Evolutionary conservation across 2,113 vertebrate species (phyloP).

Genomic region (Bos javanicus): DNA sequence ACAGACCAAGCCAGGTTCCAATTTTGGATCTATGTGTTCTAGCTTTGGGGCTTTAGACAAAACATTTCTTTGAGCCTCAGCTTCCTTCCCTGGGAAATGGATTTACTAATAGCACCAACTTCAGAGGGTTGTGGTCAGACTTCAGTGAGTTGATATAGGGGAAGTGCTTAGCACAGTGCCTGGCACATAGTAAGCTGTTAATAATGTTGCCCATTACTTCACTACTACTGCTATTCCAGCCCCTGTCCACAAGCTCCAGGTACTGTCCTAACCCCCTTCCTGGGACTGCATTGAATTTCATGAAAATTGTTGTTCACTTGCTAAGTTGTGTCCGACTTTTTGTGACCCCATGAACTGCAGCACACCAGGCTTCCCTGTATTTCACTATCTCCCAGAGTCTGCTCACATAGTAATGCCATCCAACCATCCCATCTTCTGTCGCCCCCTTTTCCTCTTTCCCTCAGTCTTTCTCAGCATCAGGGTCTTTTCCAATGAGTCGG

Average conservation of each 20-base stretch:
- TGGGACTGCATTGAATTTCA: not conserved
- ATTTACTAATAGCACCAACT: not conserved
- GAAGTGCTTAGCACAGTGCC: not conserved
- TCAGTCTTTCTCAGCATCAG: not conserved
- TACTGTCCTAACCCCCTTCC: not conserved
- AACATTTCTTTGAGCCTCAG: not conserved
- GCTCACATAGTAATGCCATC: not conserved
- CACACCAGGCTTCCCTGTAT: not conserved
- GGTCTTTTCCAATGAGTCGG: not conserved
- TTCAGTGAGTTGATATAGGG: not conserved
- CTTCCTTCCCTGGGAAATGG: not conserved
- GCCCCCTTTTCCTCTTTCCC: not conserved
- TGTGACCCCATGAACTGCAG: not conserved
- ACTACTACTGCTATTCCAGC: not conserved
- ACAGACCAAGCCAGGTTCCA: not conserved
- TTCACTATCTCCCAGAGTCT: not conserved
- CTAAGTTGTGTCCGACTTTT: not conserved
- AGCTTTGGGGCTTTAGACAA: not conserved
- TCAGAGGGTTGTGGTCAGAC: not conserved
- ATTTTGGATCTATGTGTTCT: not conserved
- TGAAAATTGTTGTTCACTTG: not conserved
- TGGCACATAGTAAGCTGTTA: not conserved
- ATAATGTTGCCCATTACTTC: not conserved
- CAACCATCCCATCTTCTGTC: not conserved
- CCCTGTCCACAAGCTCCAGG: fast-evolving